A percentile compares a stretch with the other conserved stretches of the same genome.
Evolutionary conservation across 2,113 vertebrate genomes (phyloP).

Genomic region (Acrocephalus kingi): DNA sequence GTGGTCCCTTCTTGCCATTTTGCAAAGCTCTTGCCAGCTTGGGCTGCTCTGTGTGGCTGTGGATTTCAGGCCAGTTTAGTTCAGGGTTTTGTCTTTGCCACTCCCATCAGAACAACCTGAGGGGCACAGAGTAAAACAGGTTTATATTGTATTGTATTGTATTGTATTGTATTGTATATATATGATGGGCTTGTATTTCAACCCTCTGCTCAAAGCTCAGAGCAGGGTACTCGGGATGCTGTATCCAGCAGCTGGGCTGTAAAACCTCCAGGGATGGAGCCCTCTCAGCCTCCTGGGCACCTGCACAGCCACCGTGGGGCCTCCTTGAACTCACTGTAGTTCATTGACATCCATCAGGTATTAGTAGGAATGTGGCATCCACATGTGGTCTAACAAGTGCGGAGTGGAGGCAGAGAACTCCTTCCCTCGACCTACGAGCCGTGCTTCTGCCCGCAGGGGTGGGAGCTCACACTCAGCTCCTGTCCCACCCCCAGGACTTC

Average conservation of each 20-base stretch:
- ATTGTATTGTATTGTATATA: too few species aligned
- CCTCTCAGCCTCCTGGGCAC: not conserved
- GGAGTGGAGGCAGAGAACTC: not conserved
- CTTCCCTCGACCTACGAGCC: rapidly evolving
- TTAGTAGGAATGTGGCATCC: rapidly evolving
- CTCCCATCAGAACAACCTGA: not conserved
- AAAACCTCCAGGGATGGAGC: not conserved
- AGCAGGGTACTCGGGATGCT: not conserved
- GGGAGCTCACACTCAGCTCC: not conserved
- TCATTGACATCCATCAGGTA: not conserved
- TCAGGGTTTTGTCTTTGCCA: not conserved
- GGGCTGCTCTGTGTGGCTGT: not conserved
- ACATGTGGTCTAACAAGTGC: rapidly evolving
- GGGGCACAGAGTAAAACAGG: not conserved
- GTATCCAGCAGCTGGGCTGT: not conserved
- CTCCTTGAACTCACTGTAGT: not conserved
- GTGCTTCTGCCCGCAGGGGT: rapidly evolving
- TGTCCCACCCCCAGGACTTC: not conserved
- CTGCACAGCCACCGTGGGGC: not conserved
- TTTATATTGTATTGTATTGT: too few species aligned
- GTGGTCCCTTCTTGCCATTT: not conserved
- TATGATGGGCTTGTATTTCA: not conserved
- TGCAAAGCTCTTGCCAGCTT: not conserved
- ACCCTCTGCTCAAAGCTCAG: not conserved
- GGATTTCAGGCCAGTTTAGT: not conserved